Conservation (phyloP, 2,888 invertebrate genomes). For the Lycophotia porphyrea region DNA sequence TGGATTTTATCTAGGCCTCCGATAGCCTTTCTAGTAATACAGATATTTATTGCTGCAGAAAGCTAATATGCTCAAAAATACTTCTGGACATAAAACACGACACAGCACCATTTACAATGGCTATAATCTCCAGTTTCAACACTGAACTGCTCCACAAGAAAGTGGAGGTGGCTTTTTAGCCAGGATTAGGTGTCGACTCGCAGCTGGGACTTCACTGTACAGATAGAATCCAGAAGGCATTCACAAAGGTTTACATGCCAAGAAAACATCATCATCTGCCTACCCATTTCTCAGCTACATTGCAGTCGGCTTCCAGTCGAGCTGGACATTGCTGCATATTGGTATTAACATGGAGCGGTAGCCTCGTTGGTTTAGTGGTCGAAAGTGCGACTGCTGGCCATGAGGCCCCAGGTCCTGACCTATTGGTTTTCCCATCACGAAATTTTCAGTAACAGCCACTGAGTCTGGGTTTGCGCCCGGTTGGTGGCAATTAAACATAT, state of each 20-base stretch:
- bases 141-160: slow-evolving; percentile 59
- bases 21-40: neutral
- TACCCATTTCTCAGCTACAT: neutral
- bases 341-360: neutral
- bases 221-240: slow-evolving; percentile 8
- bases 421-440: too few species aligned
- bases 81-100: slow-evolving; percentile 7
- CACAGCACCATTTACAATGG: slow-evolving; percentile 43
- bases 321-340: neutral
- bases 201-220: slow-evolving; percentile 53
- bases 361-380: too few species aligned
- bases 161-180: slow-evolving; percentile 63
- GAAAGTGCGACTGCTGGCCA: too few species aligned
- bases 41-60: neutral
- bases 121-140: slow-evolving; percentile 58
- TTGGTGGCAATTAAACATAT: too few species aligned
- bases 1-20: neutral
- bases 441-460: too few species aligned
- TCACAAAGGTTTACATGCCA: neutral
- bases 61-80: slow-evolving; percentile 15
- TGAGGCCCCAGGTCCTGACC: too few species aligned
- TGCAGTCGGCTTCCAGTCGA: neutral
- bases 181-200: slow-evolving; percentile 60
- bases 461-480: too few species aligned
- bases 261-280: neutral